These are phyloP conservation scores for Fringilla coelebs DNA, from an alignment of 2,797 vertebrate species.

Conservation along the genomic window DNA sequence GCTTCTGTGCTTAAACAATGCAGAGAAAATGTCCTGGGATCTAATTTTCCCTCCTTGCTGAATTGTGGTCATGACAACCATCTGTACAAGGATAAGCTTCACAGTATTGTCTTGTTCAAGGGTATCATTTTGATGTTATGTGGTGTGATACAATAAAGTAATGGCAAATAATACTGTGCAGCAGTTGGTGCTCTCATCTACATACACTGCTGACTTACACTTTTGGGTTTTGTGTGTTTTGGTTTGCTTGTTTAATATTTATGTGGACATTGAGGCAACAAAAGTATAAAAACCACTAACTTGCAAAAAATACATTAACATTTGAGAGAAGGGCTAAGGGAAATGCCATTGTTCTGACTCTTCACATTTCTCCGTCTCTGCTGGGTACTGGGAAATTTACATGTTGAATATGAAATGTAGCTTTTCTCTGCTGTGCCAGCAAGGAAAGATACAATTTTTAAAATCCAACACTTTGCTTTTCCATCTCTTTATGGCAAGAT, in stretches of 20 bases:
- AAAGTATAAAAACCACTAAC: neutral
- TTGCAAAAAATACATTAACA: neutral
- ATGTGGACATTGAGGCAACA: neutral
- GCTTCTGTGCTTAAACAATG: conserved; percentile 43
- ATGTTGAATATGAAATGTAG: neutral
- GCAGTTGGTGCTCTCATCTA: neutral
- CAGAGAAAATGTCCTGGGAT: conserved; percentile 53
- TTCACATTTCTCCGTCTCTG: neutral
- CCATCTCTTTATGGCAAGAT: neutral
- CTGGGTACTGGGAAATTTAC: neutral
- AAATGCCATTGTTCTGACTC: neutral
- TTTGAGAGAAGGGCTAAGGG: neutral
- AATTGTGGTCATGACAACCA: conserved; percentile 59
- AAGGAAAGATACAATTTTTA: neutral
- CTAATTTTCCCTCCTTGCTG: conserved; percentile 55
- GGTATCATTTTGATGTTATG: conserved; percentile 8
- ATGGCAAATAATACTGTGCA: conserved; percentile 25
- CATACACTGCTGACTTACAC: neutral
- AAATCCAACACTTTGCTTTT: neutral
- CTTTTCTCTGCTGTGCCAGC: neutral
- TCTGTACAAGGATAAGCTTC: conserved; percentile 61
- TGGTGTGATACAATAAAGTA: neutral
- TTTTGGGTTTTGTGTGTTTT: neutral
- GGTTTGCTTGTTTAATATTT: neutral
- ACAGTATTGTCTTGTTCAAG: neutral